Percentiles rank a stretch among this genome's conserved stretches.
Conservation (phyloP, 2,113 vertebrate genomes). For the Chaetodon trifascialis region DNA sequence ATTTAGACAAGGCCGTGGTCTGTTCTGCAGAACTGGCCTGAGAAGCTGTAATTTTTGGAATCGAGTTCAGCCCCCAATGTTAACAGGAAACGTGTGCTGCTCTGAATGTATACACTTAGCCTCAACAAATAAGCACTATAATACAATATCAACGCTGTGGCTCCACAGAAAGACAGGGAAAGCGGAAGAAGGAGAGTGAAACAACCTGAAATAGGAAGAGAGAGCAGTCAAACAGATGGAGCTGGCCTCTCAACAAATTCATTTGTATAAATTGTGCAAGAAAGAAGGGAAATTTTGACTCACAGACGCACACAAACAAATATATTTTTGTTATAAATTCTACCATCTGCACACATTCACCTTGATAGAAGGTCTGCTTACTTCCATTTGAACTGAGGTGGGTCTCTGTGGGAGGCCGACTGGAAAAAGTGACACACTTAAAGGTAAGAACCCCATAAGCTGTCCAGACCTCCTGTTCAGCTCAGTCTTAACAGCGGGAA, state of each 20-base stretch:
- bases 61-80: constrained; percentile 69
- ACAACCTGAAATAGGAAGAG: constrained; percentile 30
- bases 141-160: constrained; percentile 73
- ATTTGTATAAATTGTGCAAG: constrained; percentile 53
- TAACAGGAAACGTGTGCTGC: constrained; percentile 81
- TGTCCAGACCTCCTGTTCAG: constrained; percentile 69
- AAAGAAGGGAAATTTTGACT: constrained; percentile 46
- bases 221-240: constrained; percentile 32
- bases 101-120: constrained; percentile 75
- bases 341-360: constrained; percentile 24
- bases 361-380: constrained; percentile 36
- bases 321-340: constrained; percentile 35
- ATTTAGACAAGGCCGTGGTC: constrained; percentile 79
- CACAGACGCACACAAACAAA: constrained; percentile 50
- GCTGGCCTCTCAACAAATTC: constrained; percentile 21
- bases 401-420: constrained; percentile 70
- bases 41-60: constrained; percentile 77
- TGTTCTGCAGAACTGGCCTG: constrained; percentile 73
- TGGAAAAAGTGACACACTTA: constrained; percentile 80
- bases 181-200: constrained; percentile 28
- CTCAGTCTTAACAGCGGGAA: constrained; percentile 56
- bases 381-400: constrained; percentile 47
- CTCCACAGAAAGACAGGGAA: constrained; percentile 38
- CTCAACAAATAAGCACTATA: constrained; percentile 80
- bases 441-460: constrained; percentile 68